A percentile compares a stretch with the other conserved stretches of the same genome.
Conservation (phyloP, 1,140 invertebrate species). For the Agrilus planipennis region DNA sequence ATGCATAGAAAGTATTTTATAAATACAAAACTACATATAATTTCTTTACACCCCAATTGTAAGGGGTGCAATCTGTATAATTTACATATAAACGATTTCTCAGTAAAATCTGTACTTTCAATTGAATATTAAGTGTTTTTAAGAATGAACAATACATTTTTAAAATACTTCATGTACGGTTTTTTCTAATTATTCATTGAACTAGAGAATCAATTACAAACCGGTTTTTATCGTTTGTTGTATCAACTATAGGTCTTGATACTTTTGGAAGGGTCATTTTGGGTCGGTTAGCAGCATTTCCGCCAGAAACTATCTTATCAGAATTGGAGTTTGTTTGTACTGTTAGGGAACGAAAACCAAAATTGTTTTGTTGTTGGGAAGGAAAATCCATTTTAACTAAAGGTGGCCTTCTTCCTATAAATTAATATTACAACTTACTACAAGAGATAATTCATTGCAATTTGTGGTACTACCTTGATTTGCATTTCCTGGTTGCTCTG, state of each 20-base stretch:
- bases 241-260: slow-evolving; percentile 19
- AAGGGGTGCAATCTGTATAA: too few species aligned
- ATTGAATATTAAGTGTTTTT: too few species aligned
- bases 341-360: slow-evolving; percentile 18
- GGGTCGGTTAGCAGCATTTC: slow-evolving; percentile 14
- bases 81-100: too few species aligned
- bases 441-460: neutral
- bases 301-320: neutral
- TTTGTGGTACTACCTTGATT: slow-evolving; percentile 15
- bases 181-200: too few species aligned
- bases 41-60: too few species aligned
- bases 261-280: slow-evolving; percentile 27
- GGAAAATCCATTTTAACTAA: slow-evolving; percentile 21
- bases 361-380: slow-evolving; percentile 10
- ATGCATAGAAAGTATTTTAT: too few species aligned
- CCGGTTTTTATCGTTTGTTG: slow-evolving; percentile 20
- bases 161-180: too few species aligned
- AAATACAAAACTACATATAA: too few species aligned
- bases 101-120: too few species aligned
- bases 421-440: neutral
- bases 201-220: too few species aligned
- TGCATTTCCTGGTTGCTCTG: slow-evolving; percentile 23
- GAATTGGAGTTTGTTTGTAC: slow-evolving; percentile 7
- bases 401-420: neutral
- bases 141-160: too few species aligned